A percentile compares a stretch with the other conserved stretches of the same genome.
Evolutionary conservation across 2,113 vertebrate genomes (phyloP).

Genomic region (Misgurnus mizolepis): DNA sequence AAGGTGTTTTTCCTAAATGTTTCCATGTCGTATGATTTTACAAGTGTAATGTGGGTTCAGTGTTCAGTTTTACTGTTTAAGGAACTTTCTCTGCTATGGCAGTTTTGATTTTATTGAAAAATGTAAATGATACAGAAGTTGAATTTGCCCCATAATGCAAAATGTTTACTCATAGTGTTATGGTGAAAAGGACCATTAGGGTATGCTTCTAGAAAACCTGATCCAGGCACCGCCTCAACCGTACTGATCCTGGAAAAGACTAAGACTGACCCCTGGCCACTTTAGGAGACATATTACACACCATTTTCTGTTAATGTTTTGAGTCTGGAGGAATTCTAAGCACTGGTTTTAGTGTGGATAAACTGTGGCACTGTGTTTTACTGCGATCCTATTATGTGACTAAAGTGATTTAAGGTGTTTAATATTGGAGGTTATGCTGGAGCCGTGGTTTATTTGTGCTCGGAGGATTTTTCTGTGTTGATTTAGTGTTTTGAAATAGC

Average conservation of each 20-base stretch:
- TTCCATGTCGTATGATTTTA: neutral
- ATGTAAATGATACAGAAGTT: neutral
- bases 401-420: slow-evolving; percentile 60
- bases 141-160: neutral
- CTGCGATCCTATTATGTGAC: slow-evolving; percentile 22
- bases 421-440: slow-evolving; percentile 51
- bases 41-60: neutral
- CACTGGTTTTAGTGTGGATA: neutral
- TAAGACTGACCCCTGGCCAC: neutral
- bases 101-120: neutral
- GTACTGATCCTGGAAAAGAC: neutral
- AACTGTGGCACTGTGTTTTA: slow-evolving; percentile 21
- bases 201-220: slow-evolving; percentile 21
- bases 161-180: neutral
- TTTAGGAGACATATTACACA: slow-evolving; percentile 14
- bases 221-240: neutral
- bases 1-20: neutral
- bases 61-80: neutral
- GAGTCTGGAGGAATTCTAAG: neutral
- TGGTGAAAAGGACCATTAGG: neutral
- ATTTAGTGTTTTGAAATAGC: neutral
- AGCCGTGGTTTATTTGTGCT: slow-evolving; percentile 1
- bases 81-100: neutral
- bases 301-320: slow-evolving; percentile 14
- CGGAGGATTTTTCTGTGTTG: slow-evolving; percentile 22